These are phyloP conservation scores for Strigamia maritima DNA, from an alignment of 2,888 invertebrate species.

Conservation along the genomic window DNA sequence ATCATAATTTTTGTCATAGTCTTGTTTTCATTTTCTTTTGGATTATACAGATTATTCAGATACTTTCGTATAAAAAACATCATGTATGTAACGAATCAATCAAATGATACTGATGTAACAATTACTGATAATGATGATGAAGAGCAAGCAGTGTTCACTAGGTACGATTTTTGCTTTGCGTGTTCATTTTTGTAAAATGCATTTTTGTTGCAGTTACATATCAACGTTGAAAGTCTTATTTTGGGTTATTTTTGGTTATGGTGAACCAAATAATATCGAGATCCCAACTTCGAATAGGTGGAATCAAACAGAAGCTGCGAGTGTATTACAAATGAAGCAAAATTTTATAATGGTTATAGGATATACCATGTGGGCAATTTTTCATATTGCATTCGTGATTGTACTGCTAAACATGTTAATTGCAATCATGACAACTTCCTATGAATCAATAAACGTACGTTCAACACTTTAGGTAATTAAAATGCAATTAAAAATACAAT, in stretches of 20 bases:
- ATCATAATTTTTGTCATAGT: conserved; percentile 62
- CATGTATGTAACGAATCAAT: conserved; percentile 49
- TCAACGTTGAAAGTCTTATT: conserved; percentile 65
- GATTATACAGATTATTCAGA: conserved; percentile 62
- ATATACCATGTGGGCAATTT: conserved; percentile 60
- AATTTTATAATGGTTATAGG: conserved; percentile 65
- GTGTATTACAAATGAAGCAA: not conserved
- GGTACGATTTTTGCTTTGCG: not conserved
- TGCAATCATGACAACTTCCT: conserved; percentile 71
- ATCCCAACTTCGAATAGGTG: not conserved
- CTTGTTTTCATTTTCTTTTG: conserved; percentile 61
- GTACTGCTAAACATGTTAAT: conserved; percentile 72
- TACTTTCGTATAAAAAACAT: conserved; percentile 57
- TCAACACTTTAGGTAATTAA: not conserved
- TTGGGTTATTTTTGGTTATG: conserved; percentile 68
- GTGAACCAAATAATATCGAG: conserved; percentile 54
- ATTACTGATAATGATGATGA: conserved; percentile 58
- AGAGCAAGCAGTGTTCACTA: conserved; percentile 60
- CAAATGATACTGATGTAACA: conserved; percentile 43
- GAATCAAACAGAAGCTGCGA: not conserved
- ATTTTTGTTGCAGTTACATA: conserved; percentile 52
- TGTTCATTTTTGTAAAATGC: too few relatives aligned
- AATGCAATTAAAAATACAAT: not conserved
- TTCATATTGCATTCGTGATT: conserved; percentile 68
- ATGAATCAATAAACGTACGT: conserved; percentile 59